phyloP scores from a whole-genome alignment of 2,888 invertebrate species.

The Thalpophila matura region DNA sequence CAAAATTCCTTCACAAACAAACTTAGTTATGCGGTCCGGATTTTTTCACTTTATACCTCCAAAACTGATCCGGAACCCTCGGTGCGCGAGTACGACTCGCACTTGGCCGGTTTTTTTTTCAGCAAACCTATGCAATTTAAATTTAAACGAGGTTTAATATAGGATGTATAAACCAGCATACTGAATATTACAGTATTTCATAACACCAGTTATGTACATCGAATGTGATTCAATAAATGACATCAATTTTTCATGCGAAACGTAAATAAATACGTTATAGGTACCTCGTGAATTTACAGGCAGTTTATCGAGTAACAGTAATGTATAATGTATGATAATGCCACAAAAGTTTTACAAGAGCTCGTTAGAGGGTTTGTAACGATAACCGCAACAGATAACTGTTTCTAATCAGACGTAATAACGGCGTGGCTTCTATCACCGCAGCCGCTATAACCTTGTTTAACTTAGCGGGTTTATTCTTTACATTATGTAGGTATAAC shows the following conservation, averaged over 20 bases:
- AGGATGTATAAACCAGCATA: neutral
- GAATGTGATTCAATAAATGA: slow-evolving; percentile 26
- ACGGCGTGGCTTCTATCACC: slow-evolving; percentile 66
- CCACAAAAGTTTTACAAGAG: slow-evolving; percentile 86
- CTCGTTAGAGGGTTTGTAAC: slow-evolving; percentile 85
- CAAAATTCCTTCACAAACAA: too few relatives aligned
- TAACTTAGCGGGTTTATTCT: slow-evolving; percentile 23
- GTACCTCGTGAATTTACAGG: slow-evolving; percentile 79
- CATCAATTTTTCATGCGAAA: slow-evolving; percentile 41
- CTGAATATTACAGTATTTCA: slow-evolving; percentile 29
- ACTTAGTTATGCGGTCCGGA: too few relatives aligned
- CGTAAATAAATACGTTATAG: slow-evolving; percentile 75
- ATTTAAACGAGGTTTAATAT: neutral
- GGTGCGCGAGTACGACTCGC: too few relatives aligned
- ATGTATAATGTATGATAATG: slow-evolving; percentile 83
- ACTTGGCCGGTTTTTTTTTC: too few relatives aligned
- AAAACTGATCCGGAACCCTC: too few relatives aligned
- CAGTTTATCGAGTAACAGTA: slow-evolving; percentile 80
- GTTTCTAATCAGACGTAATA: slow-evolving; percentile 88
- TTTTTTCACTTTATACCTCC: too few relatives aligned
- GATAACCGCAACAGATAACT: slow-evolving; percentile 88
- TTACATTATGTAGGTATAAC: slow-evolving; percentile 19
- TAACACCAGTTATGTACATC: slow-evolving; percentile 17
- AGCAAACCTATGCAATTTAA: neutral
- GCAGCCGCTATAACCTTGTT: slow-evolving; percentile 39